Conservation (phyloP, 2,113 vertebrate species). For the Chroicocephalus ridibundus region DNA sequence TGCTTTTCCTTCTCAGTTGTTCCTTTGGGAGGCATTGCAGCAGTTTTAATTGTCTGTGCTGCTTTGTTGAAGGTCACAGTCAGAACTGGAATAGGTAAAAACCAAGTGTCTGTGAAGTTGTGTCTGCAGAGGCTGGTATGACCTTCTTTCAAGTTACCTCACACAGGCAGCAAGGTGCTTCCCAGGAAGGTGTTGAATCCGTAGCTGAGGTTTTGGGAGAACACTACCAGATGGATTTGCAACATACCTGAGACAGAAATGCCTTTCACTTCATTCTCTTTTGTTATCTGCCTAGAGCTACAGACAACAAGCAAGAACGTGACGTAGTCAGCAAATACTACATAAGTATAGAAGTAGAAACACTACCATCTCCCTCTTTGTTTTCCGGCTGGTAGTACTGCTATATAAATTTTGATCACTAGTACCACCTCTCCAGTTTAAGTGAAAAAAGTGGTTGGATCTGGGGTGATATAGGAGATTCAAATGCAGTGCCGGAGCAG, state of each 20-base stretch:
- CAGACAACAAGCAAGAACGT: not conserved
- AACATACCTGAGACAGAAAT: not conserved
- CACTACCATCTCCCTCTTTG: not conserved
- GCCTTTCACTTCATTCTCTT: not conserved
- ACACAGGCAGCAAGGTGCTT: not conserved
- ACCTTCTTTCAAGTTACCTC: not conserved
- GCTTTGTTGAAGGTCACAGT: not conserved
- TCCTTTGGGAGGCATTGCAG: not conserved
- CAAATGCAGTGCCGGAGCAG: not conserved
- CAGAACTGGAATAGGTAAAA: not conserved
- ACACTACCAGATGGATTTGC: not conserved
- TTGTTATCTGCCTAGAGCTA: not conserved
- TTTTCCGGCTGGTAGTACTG: not conserved
- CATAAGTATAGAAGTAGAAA: not conserved
- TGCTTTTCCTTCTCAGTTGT: not conserved
- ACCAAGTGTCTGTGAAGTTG: rapidly evolving
- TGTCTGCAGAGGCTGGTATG: not conserved
- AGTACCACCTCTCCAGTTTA: not conserved
- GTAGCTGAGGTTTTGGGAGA: not conserved
- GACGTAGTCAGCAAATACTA: not conserved
- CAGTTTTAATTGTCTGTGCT: not conserved
- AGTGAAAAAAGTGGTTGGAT: not conserved
- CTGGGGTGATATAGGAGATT: not conserved
- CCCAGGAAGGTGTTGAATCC: not conserved
- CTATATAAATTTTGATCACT: not conserved